Evolutionary conservation across 92 coral and sea anemone species (phyloP), one percentile per base, ranked within the genome.

Genomic region (Bergia puertoricense): DNA sequence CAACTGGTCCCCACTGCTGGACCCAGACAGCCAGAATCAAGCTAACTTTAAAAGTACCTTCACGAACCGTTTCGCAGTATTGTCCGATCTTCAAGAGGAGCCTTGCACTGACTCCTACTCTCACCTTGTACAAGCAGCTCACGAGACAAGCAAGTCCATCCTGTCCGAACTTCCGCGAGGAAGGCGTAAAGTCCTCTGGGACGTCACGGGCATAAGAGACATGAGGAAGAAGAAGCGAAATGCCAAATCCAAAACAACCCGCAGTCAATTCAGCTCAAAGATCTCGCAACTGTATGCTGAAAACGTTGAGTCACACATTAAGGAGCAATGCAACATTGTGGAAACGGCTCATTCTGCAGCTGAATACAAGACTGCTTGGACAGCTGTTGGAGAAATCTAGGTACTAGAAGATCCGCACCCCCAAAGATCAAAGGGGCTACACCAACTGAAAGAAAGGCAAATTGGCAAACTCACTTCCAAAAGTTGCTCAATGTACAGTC

Each of bases 391-490:
- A 66, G 73, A 66, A 30, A 66, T 66, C 73, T 66, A 14, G 75
- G 75, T 37, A 69, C 75, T 20, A 69, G 75, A 40, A 69, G 36
- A 69, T 11, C 39, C 39, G 36, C n/a, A 6, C 75, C 75, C 36
- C 75, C 75, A 30, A 30, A 30, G 30, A 30, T 30, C 30, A 30
- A 30, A 30, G 30, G 30, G 30, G 30, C 30, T 30, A 37, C 7
- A 10, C 76, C 43, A 8, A 39, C 30, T 39, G 42, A 72, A 72
- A 72, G 42, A 15, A 72, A 72, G 38, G 76, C 40, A 5, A 39
- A 42, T 23, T 72, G 76, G 76, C 76, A 72, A 72, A 42, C 76
- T 42, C 76, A 72, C 76, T 72, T 72, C 76, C 76, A 72, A 72
- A 72, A 39, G 43, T 72, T 72, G 38, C 76, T 72, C 76, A 72